Conservation (phyloP, 2,888 invertebrate genomes). For the Geophilus truncorum region DNA sequence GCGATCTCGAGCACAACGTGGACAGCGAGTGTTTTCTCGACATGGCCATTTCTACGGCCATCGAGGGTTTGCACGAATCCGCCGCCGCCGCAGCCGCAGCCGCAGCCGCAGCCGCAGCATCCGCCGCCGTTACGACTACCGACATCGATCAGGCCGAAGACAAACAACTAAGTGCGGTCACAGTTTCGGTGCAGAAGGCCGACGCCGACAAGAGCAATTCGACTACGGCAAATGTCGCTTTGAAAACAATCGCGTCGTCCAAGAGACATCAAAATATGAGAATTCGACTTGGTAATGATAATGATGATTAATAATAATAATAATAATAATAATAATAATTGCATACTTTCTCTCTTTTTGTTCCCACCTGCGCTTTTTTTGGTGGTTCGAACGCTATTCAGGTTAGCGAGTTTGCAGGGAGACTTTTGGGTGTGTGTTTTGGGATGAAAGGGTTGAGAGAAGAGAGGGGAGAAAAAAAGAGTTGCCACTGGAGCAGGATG, state of each 20-base stretch:
- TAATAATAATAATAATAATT: no score
- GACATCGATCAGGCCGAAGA: background rate
- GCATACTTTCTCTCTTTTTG: background rate
- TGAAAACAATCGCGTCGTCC: no score
- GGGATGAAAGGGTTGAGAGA: background rate
- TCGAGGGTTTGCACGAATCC: conserved; percentile 44
- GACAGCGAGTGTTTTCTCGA: conserved; percentile 44
- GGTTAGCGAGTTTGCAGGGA: background rate
- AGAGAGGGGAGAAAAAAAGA: background rate
- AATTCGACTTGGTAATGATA: background rate
- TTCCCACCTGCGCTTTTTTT: background rate
- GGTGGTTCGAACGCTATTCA: background rate
- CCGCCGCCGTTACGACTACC: background rate
- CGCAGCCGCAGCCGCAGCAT: background rate
- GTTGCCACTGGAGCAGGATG: background rate
- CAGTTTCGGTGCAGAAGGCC: background rate
- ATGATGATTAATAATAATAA: background rate
- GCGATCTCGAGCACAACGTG: conserved; percentile 36
- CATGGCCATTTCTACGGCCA: conserved; percentile 46
- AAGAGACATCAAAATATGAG: background rate
- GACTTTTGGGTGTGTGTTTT: background rate
- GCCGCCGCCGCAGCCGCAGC: background rate
- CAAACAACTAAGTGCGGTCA: background rate
- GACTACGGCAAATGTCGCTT: background rate
- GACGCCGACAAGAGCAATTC: background rate